Conservation (phyloP, 2,113 vertebrate species). For the Cnemophilus loriae region DNA sequence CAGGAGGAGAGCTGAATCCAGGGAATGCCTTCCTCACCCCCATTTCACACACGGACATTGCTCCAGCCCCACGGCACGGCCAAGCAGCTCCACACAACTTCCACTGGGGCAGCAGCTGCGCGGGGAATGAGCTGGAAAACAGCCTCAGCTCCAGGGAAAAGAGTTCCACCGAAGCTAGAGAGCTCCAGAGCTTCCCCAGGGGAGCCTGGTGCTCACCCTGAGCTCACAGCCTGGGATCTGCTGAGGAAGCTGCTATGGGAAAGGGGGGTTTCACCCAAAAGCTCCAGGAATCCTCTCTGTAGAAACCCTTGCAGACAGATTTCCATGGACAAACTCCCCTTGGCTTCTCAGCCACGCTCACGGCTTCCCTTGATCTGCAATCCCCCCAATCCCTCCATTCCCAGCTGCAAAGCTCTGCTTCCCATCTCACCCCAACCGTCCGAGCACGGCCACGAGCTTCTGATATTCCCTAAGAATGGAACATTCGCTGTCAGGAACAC, state of each 20-base stretch:
- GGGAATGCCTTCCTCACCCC: background rate
- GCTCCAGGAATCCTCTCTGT: background rate
- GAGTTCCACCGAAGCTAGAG: background rate
- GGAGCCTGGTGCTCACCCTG: background rate
- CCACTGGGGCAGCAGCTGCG: background rate
- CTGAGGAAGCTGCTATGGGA: background rate
- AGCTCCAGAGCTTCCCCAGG: background rate
- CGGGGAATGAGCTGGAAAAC: background rate
- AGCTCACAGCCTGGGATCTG: background rate
- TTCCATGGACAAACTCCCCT: background rate
- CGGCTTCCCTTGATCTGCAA: background rate
- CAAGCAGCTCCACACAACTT: background rate
- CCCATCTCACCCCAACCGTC: background rate
- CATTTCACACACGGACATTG: background rate
- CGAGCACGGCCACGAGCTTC: background rate
- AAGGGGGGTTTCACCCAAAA: background rate
- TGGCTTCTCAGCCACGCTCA: background rate
- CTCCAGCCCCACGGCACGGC: background rate
- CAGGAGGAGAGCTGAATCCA: background rate
- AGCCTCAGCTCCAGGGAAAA: background rate
- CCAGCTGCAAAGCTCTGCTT: background rate
- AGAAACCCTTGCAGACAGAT: background rate
- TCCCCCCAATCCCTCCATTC: background rate
- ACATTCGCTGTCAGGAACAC: background rate
- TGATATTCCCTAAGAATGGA: background rate